Evolutionary conservation across 1,140 invertebrate species (phyloP).

Genomic region (Bombus waltoni): DNA sequence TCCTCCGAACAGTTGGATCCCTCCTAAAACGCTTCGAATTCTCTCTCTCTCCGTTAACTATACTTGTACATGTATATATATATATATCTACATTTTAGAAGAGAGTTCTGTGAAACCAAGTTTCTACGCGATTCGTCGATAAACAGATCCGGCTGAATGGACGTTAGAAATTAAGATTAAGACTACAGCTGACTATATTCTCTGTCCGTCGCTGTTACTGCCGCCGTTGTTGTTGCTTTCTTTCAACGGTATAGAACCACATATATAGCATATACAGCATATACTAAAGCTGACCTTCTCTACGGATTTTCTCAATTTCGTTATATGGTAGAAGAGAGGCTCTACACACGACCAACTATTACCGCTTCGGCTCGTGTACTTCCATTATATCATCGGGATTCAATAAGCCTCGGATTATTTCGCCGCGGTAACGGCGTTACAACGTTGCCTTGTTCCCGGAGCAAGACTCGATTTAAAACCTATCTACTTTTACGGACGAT

Average conservation of each 20-base stretch:
- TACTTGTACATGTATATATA: neutral
- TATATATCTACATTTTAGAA: conserved; percentile 9
- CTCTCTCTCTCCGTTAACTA: neutral
- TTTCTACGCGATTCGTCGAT: neutral
- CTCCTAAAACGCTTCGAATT: conserved; percentile 2
- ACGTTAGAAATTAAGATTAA: conserved; percentile 5
- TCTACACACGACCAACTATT: conserved; percentile 32
- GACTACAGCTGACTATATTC: no score
- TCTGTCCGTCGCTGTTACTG: neutral
- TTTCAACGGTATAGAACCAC: neutral
- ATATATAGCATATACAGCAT: neutral
- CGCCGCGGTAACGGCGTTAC: conserved; percentile 55
- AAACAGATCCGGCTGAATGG: neutral
- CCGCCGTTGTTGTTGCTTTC: neutral
- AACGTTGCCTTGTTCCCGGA: conserved; percentile 13
- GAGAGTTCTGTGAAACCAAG: neutral
- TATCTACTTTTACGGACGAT: conserved; percentile 61
- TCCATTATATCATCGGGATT: conserved; percentile 58
- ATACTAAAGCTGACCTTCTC: neutral
- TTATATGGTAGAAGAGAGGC: neutral
- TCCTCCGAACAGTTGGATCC: neutral
- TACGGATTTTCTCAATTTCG: conserved; percentile 12
- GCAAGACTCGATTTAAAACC: conserved; percentile 64
- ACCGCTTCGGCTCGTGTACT: conserved; percentile 32
- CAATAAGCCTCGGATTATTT: conserved; percentile 62